phyloP scores from a whole-genome alignment of 2,888 invertebrate genomes.

The Torymus texanus region DNA sequence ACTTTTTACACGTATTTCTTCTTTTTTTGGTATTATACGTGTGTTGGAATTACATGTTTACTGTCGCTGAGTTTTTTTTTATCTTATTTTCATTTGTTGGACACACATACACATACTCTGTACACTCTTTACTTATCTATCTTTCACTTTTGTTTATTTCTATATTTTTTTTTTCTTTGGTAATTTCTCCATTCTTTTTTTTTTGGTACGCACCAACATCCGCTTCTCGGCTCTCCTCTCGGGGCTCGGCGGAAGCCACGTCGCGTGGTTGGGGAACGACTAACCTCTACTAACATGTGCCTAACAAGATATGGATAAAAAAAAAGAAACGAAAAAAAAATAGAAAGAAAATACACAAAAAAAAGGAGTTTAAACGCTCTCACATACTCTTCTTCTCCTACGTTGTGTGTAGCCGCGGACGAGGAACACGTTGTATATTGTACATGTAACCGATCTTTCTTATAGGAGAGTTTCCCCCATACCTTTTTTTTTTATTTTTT shows the following conservation, averaged over 20 bases:
- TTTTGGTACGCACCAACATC: conserved; percentile 65
- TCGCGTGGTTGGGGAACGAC: conserved; percentile 72
- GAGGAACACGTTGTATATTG: conserved; percentile 44
- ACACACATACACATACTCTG: too few relatives aligned
- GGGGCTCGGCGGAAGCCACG: conserved; percentile 75
- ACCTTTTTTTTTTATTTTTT: not conserved
- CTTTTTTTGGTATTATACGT: conserved; percentile 37
- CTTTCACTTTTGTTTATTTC: conserved; percentile 4
- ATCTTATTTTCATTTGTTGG: conserved; percentile 1
- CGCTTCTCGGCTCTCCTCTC: conserved; percentile 75
- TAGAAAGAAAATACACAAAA: conserved; percentile 22
- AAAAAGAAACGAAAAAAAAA: not conserved
- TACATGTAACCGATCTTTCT: too few relatives aligned
- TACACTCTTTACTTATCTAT: not conserved
- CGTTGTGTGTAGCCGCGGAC: conserved; percentile 4
- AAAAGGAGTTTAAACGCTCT: too few relatives aligned
- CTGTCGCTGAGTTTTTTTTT: conserved; percentile 37
- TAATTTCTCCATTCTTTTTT: conserved; percentile 41
- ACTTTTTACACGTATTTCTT: conserved; percentile 28
- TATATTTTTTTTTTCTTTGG: conserved; percentile 34
- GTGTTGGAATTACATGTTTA: conserved; percentile 54
- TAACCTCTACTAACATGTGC: conserved; percentile 71
- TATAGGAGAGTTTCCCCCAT: too few relatives aligned
- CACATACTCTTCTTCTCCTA: not conserved
- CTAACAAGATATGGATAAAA: conserved; percentile 61